Percentiles rank a stretch among this genome's conserved stretches.
These are phyloP conservation scores for Drosophila biarmipes DNA, from an alignment of 1,140 invertebrate genomes.

Conservation along the genomic window DNA sequence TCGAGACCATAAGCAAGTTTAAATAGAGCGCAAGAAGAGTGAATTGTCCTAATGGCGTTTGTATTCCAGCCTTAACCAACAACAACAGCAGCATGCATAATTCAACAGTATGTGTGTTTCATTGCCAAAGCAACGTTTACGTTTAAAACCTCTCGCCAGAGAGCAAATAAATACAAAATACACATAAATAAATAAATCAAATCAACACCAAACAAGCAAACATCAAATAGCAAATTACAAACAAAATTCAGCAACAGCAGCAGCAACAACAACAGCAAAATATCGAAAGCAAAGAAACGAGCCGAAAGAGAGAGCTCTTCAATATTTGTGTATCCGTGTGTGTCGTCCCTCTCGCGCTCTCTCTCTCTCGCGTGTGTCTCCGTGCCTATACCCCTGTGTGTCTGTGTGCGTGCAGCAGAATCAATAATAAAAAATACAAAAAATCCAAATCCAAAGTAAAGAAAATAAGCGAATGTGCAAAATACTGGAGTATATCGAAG, in stretches of 20 bases:
- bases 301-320: conserved; percentile 39
- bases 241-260: conserved; percentile 24
- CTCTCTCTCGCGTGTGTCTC: conserved; percentile 19
- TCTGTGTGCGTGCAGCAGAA: conserved; percentile 46
- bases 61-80: conserved; percentile 32
- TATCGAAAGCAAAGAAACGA: conserved; percentile 39
- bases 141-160: conserved; percentile 21
- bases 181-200: conserved; percentile 41
- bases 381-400: conserved; percentile 28
- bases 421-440: conserved; percentile 64
- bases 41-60: conserved; percentile 15
- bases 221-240: conserved; percentile 43
- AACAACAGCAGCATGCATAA: conserved; percentile 49
- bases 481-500: conserved; percentile 53
- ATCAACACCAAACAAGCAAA: conserved; percentile 35
- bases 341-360: conserved; percentile 23
- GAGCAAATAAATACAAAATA: conserved; percentile 39
- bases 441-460: conserved; percentile 27
- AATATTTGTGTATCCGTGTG: conserved; percentile 67
- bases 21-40: neutral
- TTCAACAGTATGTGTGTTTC: conserved; percentile 52
- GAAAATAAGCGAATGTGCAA: conserved; percentile 73
- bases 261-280: conserved; percentile 39
- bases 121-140: conserved; percentile 60
- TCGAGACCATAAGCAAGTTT: neutral